Conservation (phyloP, 2,113 vertebrate genomes). For the Octodon degus region DNA sequence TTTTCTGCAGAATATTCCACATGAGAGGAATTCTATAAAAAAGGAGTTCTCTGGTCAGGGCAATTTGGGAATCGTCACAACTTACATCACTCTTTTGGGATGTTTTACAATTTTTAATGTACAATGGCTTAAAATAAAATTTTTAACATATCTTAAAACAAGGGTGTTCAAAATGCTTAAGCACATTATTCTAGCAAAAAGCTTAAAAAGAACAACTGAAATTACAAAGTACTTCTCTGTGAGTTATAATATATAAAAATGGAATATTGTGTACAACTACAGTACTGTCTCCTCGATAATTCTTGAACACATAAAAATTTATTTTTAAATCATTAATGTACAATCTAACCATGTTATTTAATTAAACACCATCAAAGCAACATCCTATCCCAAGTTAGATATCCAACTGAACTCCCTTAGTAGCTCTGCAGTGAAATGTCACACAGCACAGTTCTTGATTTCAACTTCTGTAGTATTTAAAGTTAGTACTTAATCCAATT, state of each 20-base stretch:
- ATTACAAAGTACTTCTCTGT: conserved; percentile 5
- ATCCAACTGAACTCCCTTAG: neutral
- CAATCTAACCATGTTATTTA: neutral
- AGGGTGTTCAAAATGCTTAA: neutral
- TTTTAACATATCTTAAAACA: conserved; percentile 39
- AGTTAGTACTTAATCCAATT: neutral
- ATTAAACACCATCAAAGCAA: neutral
- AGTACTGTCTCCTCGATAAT: neutral
- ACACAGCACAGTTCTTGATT: neutral
- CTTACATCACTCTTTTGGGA: neutral
- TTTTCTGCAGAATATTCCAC: conserved; percentile 18
- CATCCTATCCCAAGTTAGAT: neutral
- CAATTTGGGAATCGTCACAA: neutral
- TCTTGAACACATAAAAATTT: conserved; percentile 39
- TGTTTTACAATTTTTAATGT: conserved; percentile 25
- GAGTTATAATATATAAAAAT: conserved; percentile 43
- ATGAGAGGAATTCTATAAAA: neutral
- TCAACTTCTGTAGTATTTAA: neutral
- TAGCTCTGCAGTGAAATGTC: neutral
- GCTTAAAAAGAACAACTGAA: conserved; percentile 7
- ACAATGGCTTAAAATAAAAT: conserved; percentile 55
- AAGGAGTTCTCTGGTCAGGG: neutral
- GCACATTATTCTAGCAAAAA: conserved; percentile 39
- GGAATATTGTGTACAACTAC: neutral
- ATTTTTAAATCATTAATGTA: conserved; percentile 7